Percentiles rank a stretch among this genome's conserved stretches.
phyloP scores from a whole-genome alignment of 1,140 invertebrate species.

The Colletes latitarsis region DNA sequence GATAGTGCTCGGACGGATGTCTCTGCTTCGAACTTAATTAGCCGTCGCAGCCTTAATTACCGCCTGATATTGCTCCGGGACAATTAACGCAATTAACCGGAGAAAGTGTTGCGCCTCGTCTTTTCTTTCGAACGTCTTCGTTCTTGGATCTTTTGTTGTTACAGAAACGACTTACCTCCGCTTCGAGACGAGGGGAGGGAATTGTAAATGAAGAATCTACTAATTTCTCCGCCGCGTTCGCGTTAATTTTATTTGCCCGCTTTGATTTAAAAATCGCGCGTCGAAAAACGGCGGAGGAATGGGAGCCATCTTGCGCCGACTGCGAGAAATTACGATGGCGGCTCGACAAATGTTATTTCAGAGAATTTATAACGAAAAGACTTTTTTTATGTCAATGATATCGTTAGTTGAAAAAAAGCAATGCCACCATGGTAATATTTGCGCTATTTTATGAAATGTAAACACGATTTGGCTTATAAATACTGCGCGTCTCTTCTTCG shows the following conservation, averaged over 20 bases:
- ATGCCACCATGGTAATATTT: too few relatives aligned
- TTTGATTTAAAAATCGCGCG: too few relatives aligned
- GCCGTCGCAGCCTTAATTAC: constrained; percentile 75
- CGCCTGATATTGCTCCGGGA: constrained; percentile 76
- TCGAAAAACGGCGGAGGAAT: too few relatives aligned
- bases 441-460: too few relatives aligned
- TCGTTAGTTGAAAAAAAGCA: too few relatives aligned
- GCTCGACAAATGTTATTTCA: too few relatives aligned
- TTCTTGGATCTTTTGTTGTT: constrained; percentile 15
- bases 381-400: too few relatives aligned
- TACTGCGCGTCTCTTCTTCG: too few relatives aligned
- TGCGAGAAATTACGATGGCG: too few relatives aligned
- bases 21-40: constrained; percentile 76
- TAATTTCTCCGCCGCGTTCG: neutral
- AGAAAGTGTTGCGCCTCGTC: constrained; percentile 70
- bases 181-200: neutral
- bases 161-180: neutral
- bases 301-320: too few relatives aligned
- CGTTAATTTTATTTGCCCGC: neutral
- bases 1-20: constrained; percentile 71
- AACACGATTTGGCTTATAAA: too few relatives aligned
- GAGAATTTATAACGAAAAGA: too few relatives aligned
- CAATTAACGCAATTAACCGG: constrained; percentile 77
- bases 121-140: constrained; percentile 49
- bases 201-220: neutral